These are phyloP conservation scores for Dryas iulia DNA, from an alignment of 1,140 invertebrate genomes.

Conservation along the genomic window DNA sequence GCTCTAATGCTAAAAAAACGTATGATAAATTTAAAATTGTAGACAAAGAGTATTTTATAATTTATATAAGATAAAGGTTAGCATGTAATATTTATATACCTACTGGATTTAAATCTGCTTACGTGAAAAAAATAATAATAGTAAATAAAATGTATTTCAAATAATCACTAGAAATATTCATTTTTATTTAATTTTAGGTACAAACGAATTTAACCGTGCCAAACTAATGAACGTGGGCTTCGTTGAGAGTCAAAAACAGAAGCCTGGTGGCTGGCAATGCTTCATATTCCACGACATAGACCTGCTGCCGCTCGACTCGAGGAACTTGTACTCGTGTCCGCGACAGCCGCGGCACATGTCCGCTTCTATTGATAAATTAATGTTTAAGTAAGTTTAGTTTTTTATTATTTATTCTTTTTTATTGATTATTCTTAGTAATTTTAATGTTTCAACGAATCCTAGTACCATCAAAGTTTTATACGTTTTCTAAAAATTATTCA, in stretches of 20 bases:
- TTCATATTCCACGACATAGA: slow-evolving; percentile 98
- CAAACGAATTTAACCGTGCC: slow-evolving; percentile 90
- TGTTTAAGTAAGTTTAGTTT: slow-evolving; percentile 56
- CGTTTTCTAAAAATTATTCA: too few relatives aligned
- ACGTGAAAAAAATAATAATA: too few relatives aligned
- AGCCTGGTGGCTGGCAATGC: slow-evolving; percentile 88
- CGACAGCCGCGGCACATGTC: slow-evolving; percentile 96
- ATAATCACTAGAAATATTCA: too few relatives aligned
- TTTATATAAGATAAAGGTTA: too few relatives aligned
- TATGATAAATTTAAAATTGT: too few relatives aligned
- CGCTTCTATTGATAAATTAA: slow-evolving; percentile 93
- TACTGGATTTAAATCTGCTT: neutral
- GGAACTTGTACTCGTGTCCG: slow-evolving; percentile 95
- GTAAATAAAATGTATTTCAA: too few relatives aligned
- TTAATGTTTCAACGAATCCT: too few relatives aligned
- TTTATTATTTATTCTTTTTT: neutral
- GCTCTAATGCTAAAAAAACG: too few relatives aligned
- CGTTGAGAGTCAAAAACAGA: slow-evolving; percentile 82
- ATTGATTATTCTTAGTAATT: neutral
- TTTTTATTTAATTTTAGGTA: slow-evolving; percentile 40
- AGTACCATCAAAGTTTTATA: too few relatives aligned
- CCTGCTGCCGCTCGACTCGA: slow-evolving; percentile 94
- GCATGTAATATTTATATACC: too few relatives aligned
- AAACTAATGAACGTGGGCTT: slow-evolving; percentile 98
- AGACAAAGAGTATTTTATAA: too few relatives aligned